A percentile compares a stretch with the other conserved stretches of the same genome.
These are phyloP conservation scores for Acanthochromis polyacanthus DNA, from an alignment of 2,113 vertebrate species.

Conservation along the genomic window DNA sequence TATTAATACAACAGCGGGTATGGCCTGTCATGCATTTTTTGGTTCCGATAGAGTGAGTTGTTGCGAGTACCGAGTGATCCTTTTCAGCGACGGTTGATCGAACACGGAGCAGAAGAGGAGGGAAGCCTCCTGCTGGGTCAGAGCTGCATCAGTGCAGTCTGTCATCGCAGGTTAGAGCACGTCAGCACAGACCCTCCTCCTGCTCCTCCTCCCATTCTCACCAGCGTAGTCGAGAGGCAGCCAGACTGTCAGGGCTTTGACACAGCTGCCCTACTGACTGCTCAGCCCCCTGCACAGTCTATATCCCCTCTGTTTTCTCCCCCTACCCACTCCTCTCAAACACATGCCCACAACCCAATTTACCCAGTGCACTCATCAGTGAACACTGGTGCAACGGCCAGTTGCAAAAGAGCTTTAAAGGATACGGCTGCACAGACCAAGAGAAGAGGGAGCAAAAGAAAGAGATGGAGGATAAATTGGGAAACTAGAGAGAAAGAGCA, in stretches of 20 bases:
- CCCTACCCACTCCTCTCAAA: conserved; percentile 38
- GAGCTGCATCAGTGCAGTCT: conserved; percentile 65
- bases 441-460: not conserved
- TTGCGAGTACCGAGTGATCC: conserved; percentile 34
- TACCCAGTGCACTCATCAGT: conserved; percentile 46
- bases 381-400: conserved; percentile 43
- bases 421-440: conserved; percentile 15
- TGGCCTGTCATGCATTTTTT: conserved; percentile 21
- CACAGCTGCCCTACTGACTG: conserved; percentile 55
- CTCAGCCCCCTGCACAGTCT: conserved; percentile 29
- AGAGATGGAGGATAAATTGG: conserved; percentile 22
- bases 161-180: conserved; percentile 73
- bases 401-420: conserved; percentile 30
- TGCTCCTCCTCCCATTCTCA: conserved; percentile 41
- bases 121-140: conserved; percentile 68
- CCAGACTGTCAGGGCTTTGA: conserved; percentile 63
- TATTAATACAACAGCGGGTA: conserved; percentile 38
- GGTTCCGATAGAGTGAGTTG: conserved; percentile 28
- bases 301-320: conserved; percentile 28
- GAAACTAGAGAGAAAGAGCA: conserved; percentile 25
- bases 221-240: conserved; percentile 21
- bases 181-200: conserved; percentile 54
- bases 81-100: conserved; percentile 69
- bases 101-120: conserved; percentile 55
- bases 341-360: conserved; percentile 65